phyloP scores from a whole-genome alignment of 2,113 vertebrate genomes.

The Spilogale gracilis region DNA sequence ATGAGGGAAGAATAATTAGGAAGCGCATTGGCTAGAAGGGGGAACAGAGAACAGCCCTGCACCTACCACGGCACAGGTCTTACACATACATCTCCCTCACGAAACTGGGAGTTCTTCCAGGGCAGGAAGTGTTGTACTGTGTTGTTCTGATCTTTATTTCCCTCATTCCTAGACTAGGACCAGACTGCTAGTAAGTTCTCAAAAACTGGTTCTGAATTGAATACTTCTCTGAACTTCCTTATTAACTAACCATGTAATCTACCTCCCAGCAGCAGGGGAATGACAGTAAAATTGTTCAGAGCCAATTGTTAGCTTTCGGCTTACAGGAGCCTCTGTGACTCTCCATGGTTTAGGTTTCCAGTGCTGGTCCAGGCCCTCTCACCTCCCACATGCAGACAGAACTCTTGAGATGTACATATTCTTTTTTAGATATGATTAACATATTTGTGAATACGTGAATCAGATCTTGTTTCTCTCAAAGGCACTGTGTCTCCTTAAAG shows the following conservation, averaged over 20 bases:
- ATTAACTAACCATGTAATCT: background rate
- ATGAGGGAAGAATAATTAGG: background rate
- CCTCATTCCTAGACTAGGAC: background rate
- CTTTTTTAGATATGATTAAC: constrained; percentile 39
- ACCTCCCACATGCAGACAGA: background rate
- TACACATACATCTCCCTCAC: background rate
- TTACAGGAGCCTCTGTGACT: background rate
- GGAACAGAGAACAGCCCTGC: background rate
- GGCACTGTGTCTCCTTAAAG: background rate
- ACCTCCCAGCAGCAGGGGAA: constrained; percentile 28
- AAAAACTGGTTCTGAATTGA: constrained; percentile 18
- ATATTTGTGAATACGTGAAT: constrained; percentile 41
- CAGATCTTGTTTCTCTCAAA: constrained; percentile 10
- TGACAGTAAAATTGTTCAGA: background rate
- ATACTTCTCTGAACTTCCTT: background rate
- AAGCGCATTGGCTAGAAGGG: background rate
- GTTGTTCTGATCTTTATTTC: background rate
- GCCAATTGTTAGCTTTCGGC: background rate
- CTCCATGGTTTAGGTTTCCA: background rate
- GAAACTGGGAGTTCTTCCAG: background rate
- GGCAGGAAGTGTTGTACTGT: background rate
- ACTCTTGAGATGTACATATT: background rate
- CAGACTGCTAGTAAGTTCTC: background rate
- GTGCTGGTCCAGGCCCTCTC: background rate
- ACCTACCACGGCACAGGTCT: background rate